Conservation (phyloP, 2,888 invertebrate species). For the Lasioglossum marginatum region DNA sequence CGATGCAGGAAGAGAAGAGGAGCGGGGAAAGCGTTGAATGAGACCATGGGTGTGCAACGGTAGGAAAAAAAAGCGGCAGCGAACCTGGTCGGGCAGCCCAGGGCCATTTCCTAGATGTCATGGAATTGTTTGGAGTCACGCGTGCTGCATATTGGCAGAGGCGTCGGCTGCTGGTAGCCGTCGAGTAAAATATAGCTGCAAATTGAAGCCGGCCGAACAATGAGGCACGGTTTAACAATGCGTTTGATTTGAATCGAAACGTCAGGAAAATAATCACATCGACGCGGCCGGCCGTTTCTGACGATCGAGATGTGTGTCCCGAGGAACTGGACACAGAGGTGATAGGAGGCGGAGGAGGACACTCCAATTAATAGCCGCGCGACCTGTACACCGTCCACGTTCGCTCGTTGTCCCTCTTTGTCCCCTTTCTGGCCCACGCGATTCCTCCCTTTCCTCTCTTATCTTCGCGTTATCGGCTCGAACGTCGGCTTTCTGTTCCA, state of each 20-base stretch:
- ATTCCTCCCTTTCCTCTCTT: constrained; percentile 21
- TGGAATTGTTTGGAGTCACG: constrained; percentile 67
- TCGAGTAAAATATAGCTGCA: constrained; percentile 70
- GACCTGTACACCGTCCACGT: constrained; percentile 37
- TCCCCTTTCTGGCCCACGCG: neutral
- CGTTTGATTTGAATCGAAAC: constrained; percentile 78
- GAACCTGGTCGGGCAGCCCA: constrained; percentile 1
- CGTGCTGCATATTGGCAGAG: constrained; percentile 52
- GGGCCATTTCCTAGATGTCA: constrained; percentile 63
- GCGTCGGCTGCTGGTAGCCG: constrained; percentile 24
- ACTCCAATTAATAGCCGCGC: constrained; percentile 76
- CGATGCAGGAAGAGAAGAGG: neutral
- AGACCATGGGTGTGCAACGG: constrained; percentile 10
- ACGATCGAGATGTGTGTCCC: neutral
- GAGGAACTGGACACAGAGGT: neutral
- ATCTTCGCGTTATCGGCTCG: constrained; percentile 44
- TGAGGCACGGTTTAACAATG: constrained; percentile 76
- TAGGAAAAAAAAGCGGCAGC: constrained; percentile 2
- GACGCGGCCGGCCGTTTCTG: constrained; percentile 11
- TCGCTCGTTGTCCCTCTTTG: constrained; percentile 20
- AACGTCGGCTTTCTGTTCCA: constrained; percentile 27
- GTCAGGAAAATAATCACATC: constrained; percentile 81
- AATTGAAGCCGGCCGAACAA: constrained; percentile 75
- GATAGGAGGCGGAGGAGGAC: constrained; percentile 46
- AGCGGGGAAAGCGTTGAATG: neutral